A percentile compares a stretch with the other conserved stretches of the same genome.
Evolutionary conservation across 2,888 invertebrate genomes (phyloP).

Genomic region (Griposia aprilina): DNA sequence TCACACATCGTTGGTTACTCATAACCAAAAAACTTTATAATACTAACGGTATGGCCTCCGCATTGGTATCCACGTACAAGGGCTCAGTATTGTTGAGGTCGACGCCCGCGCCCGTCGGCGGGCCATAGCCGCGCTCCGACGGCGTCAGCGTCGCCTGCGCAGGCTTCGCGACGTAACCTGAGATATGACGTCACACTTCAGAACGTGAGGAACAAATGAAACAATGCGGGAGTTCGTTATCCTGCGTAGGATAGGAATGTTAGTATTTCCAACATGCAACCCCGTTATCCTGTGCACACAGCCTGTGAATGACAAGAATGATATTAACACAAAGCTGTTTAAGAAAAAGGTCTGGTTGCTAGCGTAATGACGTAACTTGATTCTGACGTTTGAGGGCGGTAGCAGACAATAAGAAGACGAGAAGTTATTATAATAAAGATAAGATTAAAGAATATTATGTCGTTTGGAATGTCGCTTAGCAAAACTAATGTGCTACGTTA

Average conservation of each 20-base stretch:
- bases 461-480: neutral
- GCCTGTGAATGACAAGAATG: neutral
- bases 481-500: neutral
- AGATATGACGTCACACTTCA: slow-evolving; percentile 41
- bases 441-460: neutral
- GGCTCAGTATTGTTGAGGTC: slow-evolving; percentile 93
- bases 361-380: slow-evolving; percentile 24
- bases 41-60: slow-evolving; percentile 96
- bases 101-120: slow-evolving; percentile 81
- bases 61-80: slow-evolving; percentile 96
- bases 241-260: neutral
- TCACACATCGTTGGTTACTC: slow-evolving; percentile 4
- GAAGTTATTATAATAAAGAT: slow-evolving; percentile 1
- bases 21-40: neutral
- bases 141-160: slow-evolving; percentile 78
- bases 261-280: neutral
- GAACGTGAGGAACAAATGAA: neutral
- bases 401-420: slow-evolving; percentile 29
- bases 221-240: slow-evolving; percentile 14
- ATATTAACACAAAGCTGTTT: neutral
- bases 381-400: neutral
- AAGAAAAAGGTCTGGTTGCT: slow-evolving; percentile 10
- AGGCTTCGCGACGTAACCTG: slow-evolving; percentile 83
- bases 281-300: neutral
- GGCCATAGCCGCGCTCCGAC: slow-evolving; percentile 86